Percentiles rank a stretch among this genome's conserved stretches.
Evolutionary conservation across 2,797 vertebrate genomes (phyloP).

Genomic region (Cephalopachus bancanus): DNA sequence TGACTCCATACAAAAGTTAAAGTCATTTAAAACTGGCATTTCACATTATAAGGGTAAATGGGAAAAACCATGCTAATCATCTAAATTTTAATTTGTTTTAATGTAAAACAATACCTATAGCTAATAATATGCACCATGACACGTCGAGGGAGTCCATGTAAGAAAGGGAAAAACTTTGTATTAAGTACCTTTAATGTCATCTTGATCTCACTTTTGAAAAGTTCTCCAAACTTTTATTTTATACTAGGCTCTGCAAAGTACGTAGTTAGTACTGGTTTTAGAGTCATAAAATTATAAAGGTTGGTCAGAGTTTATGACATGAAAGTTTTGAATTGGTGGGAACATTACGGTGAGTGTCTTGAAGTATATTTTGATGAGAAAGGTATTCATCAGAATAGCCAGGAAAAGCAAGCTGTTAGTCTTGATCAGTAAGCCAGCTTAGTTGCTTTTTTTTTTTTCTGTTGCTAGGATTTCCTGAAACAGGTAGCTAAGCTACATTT

Average conservation of each 20-base stretch:
- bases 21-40: neutral
- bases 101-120: neutral
- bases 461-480: neutral
- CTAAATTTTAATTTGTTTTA: neutral
- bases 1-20: neutral
- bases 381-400: neutral
- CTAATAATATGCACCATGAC: neutral
- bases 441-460: neutral
- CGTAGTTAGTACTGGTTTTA: neutral
- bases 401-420: neutral
- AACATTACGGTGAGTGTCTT: neutral
- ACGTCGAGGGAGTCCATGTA: neutral
- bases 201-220: neutral
- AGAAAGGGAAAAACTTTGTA: neutral
- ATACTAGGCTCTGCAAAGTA: neutral
- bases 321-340: neutral
- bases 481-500: neutral
- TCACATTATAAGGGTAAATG: neutral
- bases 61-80: neutral
- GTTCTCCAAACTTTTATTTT: neutral
- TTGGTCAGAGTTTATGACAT: neutral
- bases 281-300: neutral
- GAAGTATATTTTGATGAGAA: neutral
- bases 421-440: neutral
- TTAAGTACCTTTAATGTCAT: neutral